Percentiles rank a stretch among this genome's conserved stretches.
phyloP scores from a whole-genome alignment of 2,888 invertebrate species.

The Selenia dentaria region DNA sequence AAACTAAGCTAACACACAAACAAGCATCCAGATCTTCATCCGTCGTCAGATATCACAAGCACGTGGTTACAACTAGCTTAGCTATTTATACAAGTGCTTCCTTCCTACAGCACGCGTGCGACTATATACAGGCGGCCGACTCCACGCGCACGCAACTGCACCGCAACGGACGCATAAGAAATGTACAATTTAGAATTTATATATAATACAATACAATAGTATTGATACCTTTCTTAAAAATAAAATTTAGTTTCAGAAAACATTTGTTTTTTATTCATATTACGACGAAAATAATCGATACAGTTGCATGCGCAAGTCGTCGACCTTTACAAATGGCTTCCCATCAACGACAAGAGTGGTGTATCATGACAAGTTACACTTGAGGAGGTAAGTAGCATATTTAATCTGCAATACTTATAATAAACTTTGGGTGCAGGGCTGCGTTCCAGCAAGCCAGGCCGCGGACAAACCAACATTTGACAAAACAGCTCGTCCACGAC shows the following conservation, averaged over 20 bases:
- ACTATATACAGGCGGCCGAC: constrained; percentile 7
- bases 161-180: constrained; percentile 3
- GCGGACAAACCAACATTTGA: no score
- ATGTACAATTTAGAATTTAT: constrained; percentile 20
- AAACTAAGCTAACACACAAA: constrained; percentile 16
- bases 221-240: no score
- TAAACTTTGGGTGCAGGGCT: no score
- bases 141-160: neutral
- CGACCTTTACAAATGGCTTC: neutral
- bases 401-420: no score
- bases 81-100: constrained; percentile 23
- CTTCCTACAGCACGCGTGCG: neutral
- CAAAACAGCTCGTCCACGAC: no score
- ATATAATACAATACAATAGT: constrained; percentile 1
- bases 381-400: no score
- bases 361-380: no score
- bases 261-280: no score
- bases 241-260: no score
- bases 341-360: no score
- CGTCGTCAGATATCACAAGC: constrained; percentile 29
- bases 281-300: no score
- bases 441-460: no score
- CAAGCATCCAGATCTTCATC: constrained; percentile 25
- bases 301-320: neutral
- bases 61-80: constrained; percentile 27